Evolutionary conservation across 2,113 vertebrate genomes (phyloP).

Genomic region (Eleginops maclovinus): DNA sequence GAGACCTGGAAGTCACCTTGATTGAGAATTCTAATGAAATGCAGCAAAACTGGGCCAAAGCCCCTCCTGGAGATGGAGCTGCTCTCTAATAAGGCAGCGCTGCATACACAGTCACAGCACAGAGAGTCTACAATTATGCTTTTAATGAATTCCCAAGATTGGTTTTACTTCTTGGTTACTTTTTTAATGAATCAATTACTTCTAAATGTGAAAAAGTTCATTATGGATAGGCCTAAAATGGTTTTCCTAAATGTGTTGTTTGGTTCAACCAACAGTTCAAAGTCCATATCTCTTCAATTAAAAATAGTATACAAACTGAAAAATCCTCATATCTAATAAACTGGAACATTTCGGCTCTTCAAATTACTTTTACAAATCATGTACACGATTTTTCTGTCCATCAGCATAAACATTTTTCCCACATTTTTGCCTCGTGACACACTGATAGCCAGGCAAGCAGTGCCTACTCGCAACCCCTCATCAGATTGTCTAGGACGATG

Average conservation of each 20-base stretch:
- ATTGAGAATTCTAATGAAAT: conserved; percentile 52
- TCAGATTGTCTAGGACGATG: not conserved
- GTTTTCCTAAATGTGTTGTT: not conserved
- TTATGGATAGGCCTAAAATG: not conserved
- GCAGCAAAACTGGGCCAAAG: conserved; percentile 63
- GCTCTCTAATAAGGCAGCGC: conserved; percentile 8
- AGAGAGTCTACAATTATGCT: not conserved
- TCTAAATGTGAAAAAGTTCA: conserved; percentile 6
- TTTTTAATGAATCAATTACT: not conserved
- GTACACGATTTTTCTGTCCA: not conserved
- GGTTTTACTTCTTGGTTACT: not conserved
- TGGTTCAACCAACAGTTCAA: not conserved
- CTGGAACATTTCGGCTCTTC: not conserved
- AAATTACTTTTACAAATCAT: too few relatives aligned
- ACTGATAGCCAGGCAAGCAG: conserved; percentile 5
- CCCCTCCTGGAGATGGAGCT: conserved; percentile 7
- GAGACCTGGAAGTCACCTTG: conserved; percentile 71
- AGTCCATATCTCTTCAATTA: not conserved
- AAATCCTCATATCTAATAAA: not conserved
- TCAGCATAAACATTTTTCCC: not conserved
- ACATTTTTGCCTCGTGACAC: not conserved
- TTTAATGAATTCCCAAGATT: conserved; percentile 9
- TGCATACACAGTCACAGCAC: conserved; percentile 23
- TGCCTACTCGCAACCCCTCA: not conserved
- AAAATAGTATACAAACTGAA: not conserved